phyloP scores from a whole-genome alignment of 1,140 invertebrate species.

The Drosophila aff. region DNA sequence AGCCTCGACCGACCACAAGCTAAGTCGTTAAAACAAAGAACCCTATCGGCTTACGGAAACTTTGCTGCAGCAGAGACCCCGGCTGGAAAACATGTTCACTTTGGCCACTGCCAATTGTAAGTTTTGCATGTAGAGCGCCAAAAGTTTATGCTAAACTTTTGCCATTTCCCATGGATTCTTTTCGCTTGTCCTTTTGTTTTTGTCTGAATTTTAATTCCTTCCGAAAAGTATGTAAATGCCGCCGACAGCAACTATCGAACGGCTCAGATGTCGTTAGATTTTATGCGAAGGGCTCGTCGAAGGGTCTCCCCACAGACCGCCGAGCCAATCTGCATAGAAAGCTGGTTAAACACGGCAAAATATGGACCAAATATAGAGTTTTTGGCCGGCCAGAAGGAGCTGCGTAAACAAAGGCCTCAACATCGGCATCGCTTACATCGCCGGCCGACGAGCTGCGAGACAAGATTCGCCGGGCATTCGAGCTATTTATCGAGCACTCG shows the following conservation, averaged over 20 bases:
- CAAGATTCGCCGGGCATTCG: conserved; percentile 44
- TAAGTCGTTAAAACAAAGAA: conserved; percentile 82
- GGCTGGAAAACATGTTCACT: conserved; percentile 49
- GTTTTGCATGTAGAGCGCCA: conserved; percentile 77
- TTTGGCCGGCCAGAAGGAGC: conserved; percentile 17
- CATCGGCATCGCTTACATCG: conserved; percentile 58
- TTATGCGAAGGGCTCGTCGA: conserved; percentile 39
- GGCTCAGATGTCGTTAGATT: conserved; percentile 72
- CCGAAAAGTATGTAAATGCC: conserved; percentile 73
- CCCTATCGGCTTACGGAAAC: conserved; percentile 72
- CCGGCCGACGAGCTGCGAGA: conserved; percentile 27
- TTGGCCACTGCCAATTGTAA: conserved; percentile 72
- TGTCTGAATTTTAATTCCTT: conserved; percentile 68
- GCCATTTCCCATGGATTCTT: conserved; percentile 58
- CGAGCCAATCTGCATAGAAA: conserved; percentile 50
- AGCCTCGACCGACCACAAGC: conserved; percentile 59
- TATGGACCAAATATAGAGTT: conserved; percentile 44
- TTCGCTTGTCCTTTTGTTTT: conserved; percentile 43
- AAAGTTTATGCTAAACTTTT: conserved; percentile 81
- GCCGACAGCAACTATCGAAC: conserved; percentile 68
- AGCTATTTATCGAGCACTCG: conserved; percentile 77
- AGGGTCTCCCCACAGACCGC: conserved; percentile 35
- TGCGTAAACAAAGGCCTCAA: conserved; percentile 69
- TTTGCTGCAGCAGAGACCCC: conserved; percentile 50
- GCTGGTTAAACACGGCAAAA: conserved; percentile 51